These are phyloP conservation scores for Cnemophilus loriae DNA, from an alignment of 2,113 vertebrate genomes.

Conservation along the genomic window DNA sequence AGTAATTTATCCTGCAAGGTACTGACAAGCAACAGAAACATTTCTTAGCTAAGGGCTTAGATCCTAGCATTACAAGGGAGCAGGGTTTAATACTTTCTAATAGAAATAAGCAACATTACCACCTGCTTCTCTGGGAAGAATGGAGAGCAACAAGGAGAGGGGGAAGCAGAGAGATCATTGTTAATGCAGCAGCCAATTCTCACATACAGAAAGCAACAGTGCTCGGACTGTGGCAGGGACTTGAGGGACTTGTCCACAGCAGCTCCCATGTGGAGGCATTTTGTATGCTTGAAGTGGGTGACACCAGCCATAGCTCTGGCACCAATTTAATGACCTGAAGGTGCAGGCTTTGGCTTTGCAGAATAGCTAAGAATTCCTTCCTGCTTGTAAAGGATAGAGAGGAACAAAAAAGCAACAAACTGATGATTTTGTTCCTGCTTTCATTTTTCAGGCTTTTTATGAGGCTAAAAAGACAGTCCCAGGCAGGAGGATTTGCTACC, in stretches of 20 bases:
- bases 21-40: not conserved
- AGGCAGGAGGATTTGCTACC: conserved; percentile 28
- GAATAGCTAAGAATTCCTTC: not conserved
- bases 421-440: not conserved
- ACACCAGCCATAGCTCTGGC: not conserved
- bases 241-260: not conserved
- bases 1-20: not conserved
- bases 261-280: not conserved
- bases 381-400: not conserved
- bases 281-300: not conserved
- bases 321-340: not conserved
- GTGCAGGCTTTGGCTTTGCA: not conserved
- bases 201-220: fast-evolving
- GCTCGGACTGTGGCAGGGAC: fast-evolving
- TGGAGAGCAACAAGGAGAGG: not conserved
- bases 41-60: not conserved
- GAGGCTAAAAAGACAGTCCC: not conserved
- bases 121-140: not conserved
- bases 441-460: conserved; percentile 7
- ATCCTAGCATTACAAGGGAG: not conserved
- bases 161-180: not conserved
- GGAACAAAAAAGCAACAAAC: not conserved
- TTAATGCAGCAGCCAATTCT: not conserved
- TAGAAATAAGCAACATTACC: not conserved
- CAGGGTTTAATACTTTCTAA: not conserved